Evolutionary conservation across 2,888 invertebrate genomes (phyloP).

Genomic region (Gibbula magus): DNA sequence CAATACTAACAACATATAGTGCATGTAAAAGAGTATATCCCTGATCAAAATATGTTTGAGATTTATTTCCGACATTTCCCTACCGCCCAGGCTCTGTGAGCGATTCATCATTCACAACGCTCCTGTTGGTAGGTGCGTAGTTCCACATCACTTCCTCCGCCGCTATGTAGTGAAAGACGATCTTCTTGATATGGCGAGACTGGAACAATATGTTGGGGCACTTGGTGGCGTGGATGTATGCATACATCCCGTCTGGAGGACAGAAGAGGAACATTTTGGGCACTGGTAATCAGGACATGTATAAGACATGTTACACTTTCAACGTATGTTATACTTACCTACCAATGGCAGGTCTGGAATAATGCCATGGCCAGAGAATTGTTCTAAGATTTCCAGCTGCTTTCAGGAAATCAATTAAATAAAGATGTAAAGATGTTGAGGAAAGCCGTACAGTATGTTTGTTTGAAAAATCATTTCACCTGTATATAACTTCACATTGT

Average conservation of each 20-base stretch:
- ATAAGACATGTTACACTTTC: too few species aligned
- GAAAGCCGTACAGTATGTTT: too few species aligned
- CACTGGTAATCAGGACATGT: too few species aligned
- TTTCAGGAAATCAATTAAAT: too few species aligned
- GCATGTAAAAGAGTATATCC: neutral
- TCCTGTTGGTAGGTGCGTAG: neutral
- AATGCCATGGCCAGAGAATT: too few species aligned
- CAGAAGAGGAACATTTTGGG: neutral
- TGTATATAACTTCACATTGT: too few species aligned
- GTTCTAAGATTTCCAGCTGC: too few species aligned
- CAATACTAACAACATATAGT: neutral
- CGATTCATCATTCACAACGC: neutral
- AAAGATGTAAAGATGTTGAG: too few species aligned
- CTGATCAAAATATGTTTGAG: neutral
- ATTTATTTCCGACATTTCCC: neutral
- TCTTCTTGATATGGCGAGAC: neutral
- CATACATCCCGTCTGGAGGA: neutral
- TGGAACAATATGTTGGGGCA: neutral
- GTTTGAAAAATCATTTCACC: too few species aligned
- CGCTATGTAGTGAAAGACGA: neutral
- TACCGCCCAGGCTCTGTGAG: neutral
- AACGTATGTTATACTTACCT: too few species aligned
- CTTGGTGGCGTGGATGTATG: neutral
- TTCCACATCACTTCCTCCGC: constrained; percentile 7
- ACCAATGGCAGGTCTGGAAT: too few species aligned